Conservation (phyloP, 2,113 vertebrate genomes). For the Chloropsis hardwickii region DNA sequence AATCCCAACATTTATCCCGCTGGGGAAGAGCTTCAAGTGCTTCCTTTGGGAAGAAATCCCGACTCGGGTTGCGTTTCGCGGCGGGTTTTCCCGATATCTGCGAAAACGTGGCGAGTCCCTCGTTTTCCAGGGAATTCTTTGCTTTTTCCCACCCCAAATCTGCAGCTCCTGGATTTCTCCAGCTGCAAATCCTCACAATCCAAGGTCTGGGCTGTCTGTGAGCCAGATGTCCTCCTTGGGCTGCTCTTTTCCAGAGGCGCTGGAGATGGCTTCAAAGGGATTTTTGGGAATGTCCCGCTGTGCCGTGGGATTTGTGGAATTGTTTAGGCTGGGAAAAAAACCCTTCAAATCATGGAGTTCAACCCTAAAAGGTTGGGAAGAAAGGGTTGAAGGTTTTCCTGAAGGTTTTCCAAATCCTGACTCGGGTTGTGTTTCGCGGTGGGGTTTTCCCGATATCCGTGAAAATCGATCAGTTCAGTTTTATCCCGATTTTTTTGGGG, state of each 20-base stretch:
- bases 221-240: neutral
- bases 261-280: neutral
- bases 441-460: neutral
- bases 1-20: neutral
- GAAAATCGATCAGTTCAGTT: accelerated
- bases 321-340: neutral
- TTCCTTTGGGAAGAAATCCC: neutral
- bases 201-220: neutral
- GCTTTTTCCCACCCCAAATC: neutral
- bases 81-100: too few relatives aligned
- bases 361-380: too few relatives aligned
- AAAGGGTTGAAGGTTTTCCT: neutral
- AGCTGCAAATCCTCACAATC: neutral
- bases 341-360: neutral
- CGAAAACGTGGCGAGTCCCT: neutral
- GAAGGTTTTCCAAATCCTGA: neutral
- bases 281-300: neutral
- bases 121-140: neutral
- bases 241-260: neutral
- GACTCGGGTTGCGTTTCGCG: too few relatives aligned
- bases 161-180: neutral
- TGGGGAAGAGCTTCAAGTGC: neutral
- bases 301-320: neutral
- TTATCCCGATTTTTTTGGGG: neutral
- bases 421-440: accelerated